Conservation (phyloP, 2,113 vertebrate species). For the Bubo bubo region DNA sequence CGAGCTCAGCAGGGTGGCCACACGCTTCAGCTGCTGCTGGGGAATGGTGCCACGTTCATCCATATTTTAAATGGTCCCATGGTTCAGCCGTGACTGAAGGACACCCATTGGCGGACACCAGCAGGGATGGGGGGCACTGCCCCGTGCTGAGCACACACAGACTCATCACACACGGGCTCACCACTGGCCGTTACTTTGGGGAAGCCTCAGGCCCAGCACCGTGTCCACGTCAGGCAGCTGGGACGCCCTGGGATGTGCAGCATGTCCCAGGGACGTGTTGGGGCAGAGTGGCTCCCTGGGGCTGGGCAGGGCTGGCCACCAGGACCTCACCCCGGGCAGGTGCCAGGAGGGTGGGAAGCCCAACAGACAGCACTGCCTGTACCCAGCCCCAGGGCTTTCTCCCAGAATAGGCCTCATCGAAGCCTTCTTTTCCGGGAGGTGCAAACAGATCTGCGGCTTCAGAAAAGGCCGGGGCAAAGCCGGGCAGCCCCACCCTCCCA, state of each 20-base stretch:
- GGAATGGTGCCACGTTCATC: fast-evolving
- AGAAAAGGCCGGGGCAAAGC: background rate
- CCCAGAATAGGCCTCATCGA: background rate
- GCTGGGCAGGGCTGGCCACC: background rate
- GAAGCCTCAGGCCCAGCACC: background rate
- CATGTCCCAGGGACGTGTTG: fast-evolving
- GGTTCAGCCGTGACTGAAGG: background rate
- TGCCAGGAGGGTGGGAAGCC: background rate
- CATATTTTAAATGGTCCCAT: background rate
- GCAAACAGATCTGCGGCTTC: background rate
- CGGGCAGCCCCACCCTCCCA: background rate
- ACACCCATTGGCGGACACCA: background rate
- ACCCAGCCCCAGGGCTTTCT: background rate
- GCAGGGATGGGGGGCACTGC: background rate
- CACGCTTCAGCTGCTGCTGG: background rate
- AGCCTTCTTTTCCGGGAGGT: background rate
- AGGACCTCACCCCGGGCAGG: background rate
- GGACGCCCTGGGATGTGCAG: background rate
- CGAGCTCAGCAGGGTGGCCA: background rate
- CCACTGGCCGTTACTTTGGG: background rate
- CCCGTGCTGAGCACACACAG: background rate
- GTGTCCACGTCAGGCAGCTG: background rate
- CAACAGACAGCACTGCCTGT: background rate
- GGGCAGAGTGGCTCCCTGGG: background rate
- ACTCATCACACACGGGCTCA: fast-evolving